These are phyloP conservation scores for Ditylenchus dipsaci DNA, from an alignment of 1,140 invertebrate genomes.

Conservation along the genomic window DNA sequence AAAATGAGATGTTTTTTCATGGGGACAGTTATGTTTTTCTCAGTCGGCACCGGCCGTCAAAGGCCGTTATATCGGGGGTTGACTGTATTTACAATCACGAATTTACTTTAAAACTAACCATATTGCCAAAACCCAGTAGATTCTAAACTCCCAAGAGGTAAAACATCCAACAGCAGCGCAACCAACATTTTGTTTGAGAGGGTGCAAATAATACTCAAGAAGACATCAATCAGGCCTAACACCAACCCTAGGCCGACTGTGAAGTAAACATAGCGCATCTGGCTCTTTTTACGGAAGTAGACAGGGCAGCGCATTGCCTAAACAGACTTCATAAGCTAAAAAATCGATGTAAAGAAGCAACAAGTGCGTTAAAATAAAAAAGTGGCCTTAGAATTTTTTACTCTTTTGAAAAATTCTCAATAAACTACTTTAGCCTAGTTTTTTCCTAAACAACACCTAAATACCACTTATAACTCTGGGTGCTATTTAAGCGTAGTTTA, in stretches of 20 bases:
- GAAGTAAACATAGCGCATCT: neutral
- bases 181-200: neutral
- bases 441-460: neutral
- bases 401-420: neutral
- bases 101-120: neutral
- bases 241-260: neutral
- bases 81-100: no score
- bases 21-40: no score
- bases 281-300: neutral
- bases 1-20: no score
- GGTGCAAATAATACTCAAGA: neutral
- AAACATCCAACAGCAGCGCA: neutral
- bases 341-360: neutral
- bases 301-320: neutral
- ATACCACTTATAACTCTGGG: neutral
- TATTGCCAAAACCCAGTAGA: neutral
- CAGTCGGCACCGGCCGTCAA: no score
- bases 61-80: no score
- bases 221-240: neutral
- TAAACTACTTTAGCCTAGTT: neutral
- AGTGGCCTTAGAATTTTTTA: neutral
- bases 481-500: no score
- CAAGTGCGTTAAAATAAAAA: neutral
- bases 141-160: neutral
- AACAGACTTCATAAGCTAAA: neutral